Evolutionary conservation across 1,140 invertebrate genomes (phyloP).

Genomic region (Hestina assimilis): DNA sequence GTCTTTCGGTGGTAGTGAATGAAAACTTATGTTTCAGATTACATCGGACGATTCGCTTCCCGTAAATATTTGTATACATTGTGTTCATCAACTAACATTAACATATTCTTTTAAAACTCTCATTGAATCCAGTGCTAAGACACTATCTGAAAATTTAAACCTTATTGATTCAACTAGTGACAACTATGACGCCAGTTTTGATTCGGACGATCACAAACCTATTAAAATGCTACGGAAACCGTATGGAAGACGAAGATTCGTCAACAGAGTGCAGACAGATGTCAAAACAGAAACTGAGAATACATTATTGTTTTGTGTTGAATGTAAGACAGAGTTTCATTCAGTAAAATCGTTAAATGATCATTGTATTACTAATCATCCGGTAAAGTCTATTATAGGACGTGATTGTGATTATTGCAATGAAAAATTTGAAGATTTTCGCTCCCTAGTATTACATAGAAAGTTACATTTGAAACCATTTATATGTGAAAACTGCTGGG

Average conservation of each 20-base stretch:
- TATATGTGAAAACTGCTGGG: constrained; percentile 72
- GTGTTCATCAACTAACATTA: constrained; percentile 66
- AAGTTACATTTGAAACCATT: constrained; percentile 67
- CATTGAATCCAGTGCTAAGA: constrained; percentile 59
- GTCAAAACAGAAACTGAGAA: constrained; percentile 29
- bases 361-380: constrained; percentile 58
- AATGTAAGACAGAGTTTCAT: constrained; percentile 61
- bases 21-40: constrained; percentile 46
- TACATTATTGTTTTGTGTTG: constrained; percentile 57
- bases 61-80: constrained; percentile 65
- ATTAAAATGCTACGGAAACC: constrained; percentile 14
- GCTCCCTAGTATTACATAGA: constrained; percentile 63
- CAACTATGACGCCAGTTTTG: constrained; percentile 44
- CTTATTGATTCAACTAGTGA: constrained; percentile 41
- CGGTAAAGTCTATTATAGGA: constrained; percentile 48
- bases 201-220: constrained; percentile 49
- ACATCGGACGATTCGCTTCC: constrained; percentile 45
- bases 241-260: not conserved
- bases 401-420: constrained; percentile 72
- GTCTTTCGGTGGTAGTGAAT: too few species aligned
- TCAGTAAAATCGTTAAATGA: constrained; percentile 49
- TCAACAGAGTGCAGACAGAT: constrained; percentile 28
- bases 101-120: constrained; percentile 71
- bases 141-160: constrained; percentile 40
- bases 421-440: constrained; percentile 71